Percentiles rank a stretch among this genome's conserved stretches.
These are phyloP conservation scores for Gyrodactylus bullatarudis DNA, from an alignment of 1,140 invertebrate genomes.

Conservation along the genomic window DNA sequence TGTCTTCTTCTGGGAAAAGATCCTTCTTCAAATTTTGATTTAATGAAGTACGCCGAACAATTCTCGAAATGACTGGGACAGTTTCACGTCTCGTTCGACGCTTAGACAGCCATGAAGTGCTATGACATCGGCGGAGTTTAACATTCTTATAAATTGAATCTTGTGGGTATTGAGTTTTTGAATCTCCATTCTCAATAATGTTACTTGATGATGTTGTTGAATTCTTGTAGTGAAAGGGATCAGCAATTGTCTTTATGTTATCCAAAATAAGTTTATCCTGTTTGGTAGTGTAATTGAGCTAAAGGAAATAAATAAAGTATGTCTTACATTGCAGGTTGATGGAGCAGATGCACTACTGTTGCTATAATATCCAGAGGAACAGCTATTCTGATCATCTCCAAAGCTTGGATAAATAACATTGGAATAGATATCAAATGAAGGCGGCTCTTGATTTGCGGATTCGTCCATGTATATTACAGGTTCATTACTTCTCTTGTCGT, in stretches of 20 bases:
- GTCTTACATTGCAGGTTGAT: not conserved
- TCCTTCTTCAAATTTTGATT: not conserved
- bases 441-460: not conserved
- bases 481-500: not conserved
- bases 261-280: no score
- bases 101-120: not conserved
- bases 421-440: not conserved
- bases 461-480: not conserved
- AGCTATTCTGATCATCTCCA: not conserved
- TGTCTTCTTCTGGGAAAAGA: not conserved
- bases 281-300: not conserved
- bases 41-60: not conserved
- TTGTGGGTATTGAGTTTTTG: no score
- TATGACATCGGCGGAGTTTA: not conserved
- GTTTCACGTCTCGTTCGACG: not conserved
- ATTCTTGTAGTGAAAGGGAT: not conserved
- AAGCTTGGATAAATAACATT: not conserved
- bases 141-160: not conserved
- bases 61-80: not conserved
- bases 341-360: not conserved
- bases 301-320: not conserved
- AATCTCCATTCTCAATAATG: no score
- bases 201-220: no score
- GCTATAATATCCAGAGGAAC: not conserved
- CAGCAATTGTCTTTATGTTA: not conserved